Percentiles rank a stretch among this genome's conserved stretches.
phyloP scores from a whole-genome alignment of 2,113 vertebrate species.

The Istiophorus platypterus region DNA sequence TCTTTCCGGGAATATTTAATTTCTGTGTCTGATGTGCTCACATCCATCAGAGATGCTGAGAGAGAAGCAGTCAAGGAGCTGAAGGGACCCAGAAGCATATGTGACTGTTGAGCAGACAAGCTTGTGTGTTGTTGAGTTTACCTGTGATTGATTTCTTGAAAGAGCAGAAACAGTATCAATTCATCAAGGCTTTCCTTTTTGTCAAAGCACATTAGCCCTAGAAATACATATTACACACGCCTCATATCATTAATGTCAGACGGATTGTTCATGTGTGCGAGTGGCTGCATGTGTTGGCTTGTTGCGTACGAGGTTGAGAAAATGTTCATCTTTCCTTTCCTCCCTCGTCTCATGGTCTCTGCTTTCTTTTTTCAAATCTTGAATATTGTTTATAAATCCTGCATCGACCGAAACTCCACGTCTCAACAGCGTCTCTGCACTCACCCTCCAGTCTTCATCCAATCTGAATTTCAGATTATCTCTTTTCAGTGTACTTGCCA shows the following conservation, averaged over 20 bases:
- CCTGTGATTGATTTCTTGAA: slow-evolving; percentile 59
- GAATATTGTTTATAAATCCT: slow-evolving; percentile 42
- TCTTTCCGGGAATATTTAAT: slow-evolving; percentile 46
- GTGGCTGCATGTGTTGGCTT: not conserved
- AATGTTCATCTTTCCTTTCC: slow-evolving; percentile 35
- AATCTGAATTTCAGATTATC: slow-evolving; percentile 67
- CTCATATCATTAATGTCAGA: slow-evolving; percentile 14
- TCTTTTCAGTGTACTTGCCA: slow-evolving; percentile 50
- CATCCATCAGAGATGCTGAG: slow-evolving; percentile 19
- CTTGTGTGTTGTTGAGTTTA: slow-evolving; percentile 41
- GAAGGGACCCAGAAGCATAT: slow-evolving; percentile 34
- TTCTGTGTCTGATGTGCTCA: slow-evolving; percentile 43
- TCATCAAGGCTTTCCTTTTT: slow-evolving; percentile 37
- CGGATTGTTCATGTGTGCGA: slow-evolving; percentile 3
- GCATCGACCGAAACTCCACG: slow-evolving; percentile 23
- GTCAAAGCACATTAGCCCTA: slow-evolving; percentile 36
- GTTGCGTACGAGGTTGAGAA: slow-evolving; percentile 12
- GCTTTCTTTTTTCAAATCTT: slow-evolving; percentile 45
- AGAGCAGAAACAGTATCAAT: slow-evolving; percentile 27
- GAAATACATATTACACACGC: slow-evolving; percentile 23
- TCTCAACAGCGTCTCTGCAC: slow-evolving; percentile 59
- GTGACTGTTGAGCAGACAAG: slow-evolving; percentile 31
- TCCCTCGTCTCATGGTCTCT: slow-evolving; percentile 8
- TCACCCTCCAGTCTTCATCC: slow-evolving; percentile 61
- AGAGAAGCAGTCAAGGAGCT: slow-evolving; percentile 16